Evolutionary conservation across 2,797 vertebrate genomes (phyloP).

Genomic region (Corythornis leucogaster): DNA sequence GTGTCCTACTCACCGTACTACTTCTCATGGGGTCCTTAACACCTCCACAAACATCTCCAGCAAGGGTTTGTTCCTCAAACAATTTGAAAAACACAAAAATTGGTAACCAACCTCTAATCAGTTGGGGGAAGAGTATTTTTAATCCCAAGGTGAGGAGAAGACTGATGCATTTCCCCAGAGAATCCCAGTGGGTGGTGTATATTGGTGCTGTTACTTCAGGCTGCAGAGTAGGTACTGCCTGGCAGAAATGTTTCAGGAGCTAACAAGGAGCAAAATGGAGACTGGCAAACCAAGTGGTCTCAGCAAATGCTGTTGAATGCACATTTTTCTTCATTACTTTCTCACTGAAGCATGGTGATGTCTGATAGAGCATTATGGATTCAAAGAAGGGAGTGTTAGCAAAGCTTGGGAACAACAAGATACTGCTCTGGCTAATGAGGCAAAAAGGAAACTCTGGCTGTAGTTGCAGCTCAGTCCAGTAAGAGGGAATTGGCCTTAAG

Average conservation of each 20-base stretch:
- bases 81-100: background rate
- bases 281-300: background rate
- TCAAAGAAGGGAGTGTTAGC: background rate
- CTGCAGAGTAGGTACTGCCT: background rate
- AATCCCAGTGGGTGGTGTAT: background rate
- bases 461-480: background rate
- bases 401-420: slow-evolving; percentile 27
- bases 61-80: background rate
- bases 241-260: background rate
- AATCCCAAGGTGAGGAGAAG: background rate
- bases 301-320: background rate
- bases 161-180: background rate
- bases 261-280: background rate
- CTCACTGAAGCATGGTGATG: background rate
- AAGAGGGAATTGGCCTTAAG: background rate
- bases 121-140: background rate
- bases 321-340: slow-evolving; percentile 59
- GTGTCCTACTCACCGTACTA: background rate
- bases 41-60: background rate
- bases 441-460: slow-evolving; percentile 30
- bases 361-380: slow-evolving; percentile 34
- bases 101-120: background rate
- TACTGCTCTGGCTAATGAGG: slow-evolving; percentile 38
- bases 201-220: background rate
- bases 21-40: background rate